Evolutionary conservation across 2,797 vertebrate species (phyloP), one percentile per base, ranked within the genome.

Genomic region (Rhabdophis nuchalis): DNA sequence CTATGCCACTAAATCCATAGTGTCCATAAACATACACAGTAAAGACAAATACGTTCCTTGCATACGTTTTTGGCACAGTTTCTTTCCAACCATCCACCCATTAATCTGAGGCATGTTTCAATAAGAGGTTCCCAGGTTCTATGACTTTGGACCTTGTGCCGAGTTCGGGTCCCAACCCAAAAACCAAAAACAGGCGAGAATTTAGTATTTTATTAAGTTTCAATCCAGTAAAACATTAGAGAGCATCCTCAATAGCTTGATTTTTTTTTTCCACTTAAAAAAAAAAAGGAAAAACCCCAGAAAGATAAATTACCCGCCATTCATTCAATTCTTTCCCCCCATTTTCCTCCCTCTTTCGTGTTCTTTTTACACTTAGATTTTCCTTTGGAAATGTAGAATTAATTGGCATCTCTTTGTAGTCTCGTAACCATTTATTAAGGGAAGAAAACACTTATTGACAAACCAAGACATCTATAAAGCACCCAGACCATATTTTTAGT

Each of bases 181-280:
- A 82, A 20, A 54, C 57, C 54, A 46, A 60, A 18, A 20, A 36
- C 25, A 90, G n/a, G 52, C 8, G 10, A 88, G 46, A 85, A 85
- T 41, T 88, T 85, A n/a, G 53, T 88, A 32, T 88, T 92, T 93
- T 90, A 88, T 90, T 93, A 68, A 64, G 18, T 82, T 82, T 54
- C 57, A 85, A 54, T 54, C 25, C 50, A 56, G 87, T 85, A 57
- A 64, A 86, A 57, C 60, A 93, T 87, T 50, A 72, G 16, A 52
- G 20, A 57, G 36, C 27, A 57, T 23, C 25, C 53, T 86, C 88
- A 72, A 61, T 32, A 54, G 36, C 85, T 61, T 85, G 89, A 92
- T 90, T 93, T 32, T 52, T 68, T 36, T 41, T 82, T 82, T 3
- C 46, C 46, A 3, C 23, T 2, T 77, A 64, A 64, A 41, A 36